Evolutionary conservation across 2,113 vertebrate species (phyloP).

Genomic region (Ophiodon elongatus): DNA sequence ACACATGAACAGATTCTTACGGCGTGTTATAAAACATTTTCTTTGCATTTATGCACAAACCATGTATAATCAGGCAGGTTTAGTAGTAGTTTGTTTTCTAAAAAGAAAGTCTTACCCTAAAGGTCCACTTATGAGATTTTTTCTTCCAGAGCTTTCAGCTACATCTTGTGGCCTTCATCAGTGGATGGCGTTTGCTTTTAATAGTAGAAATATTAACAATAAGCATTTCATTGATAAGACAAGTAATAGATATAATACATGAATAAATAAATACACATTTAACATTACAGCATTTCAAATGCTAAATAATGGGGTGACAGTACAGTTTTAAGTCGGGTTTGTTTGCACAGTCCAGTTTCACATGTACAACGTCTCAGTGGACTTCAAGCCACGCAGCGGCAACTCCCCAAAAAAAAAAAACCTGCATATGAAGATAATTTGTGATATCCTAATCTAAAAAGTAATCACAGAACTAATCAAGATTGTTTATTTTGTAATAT

Average conservation of each 20-base stretch:
- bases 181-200: neutral
- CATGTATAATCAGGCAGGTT: neutral
- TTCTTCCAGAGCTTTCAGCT: neutral
- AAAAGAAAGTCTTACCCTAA: neutral
- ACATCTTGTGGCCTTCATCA: neutral
- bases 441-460: neutral
- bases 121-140: neutral
- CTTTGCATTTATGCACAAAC: neutral
- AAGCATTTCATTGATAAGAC: neutral
- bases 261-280: neutral
- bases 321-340: neutral
- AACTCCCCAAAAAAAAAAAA: neutral
- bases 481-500: neutral
- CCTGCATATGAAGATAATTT: neutral
- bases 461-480: neutral
- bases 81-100: neutral
- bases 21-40: neutral
- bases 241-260: neutral
- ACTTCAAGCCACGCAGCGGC: neutral
- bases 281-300: neutral
- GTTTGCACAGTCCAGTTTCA: slow-evolving; percentile 4
- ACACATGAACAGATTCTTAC: neutral
- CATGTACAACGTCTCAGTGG: neutral
- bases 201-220: neutral
- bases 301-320: neutral